Base-by-base conservation (phyloP, 1,140 invertebrate species). In the Notospermus geniculatus region DNA sequence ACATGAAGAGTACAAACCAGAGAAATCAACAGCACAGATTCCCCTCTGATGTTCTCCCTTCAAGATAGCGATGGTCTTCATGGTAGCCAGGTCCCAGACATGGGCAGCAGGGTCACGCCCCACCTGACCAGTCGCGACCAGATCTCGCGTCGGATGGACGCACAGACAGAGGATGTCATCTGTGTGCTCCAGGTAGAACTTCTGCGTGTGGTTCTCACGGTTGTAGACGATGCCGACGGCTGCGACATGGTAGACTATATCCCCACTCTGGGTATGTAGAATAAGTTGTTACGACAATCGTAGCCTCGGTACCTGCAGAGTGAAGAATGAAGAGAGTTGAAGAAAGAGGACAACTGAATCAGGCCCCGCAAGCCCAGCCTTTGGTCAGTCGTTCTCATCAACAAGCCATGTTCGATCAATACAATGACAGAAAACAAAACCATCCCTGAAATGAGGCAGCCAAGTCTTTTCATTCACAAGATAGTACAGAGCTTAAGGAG, bases 11-110 rank as follows among this genome's bases (percentile, higher is more conserved):
- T 36, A 59, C 39, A 39, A 63, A 81, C 80, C 69, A 64, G 80
- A 80, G 66, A 82, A 82, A 59, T 80, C 79, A 25, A 80, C 66
- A 54, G 79, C 76, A 77, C 78, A 80, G n/a, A 82, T 69, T n/a
- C 80, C 80, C 59, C 80, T 70, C 58, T 80, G 71, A 62, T 82
- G 80, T 22, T 78, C 69, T 15, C 79, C 79, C 65, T 82, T 82
- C n/a, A 82, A 64, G 25, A 82, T 72, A 25, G 79, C 72, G 2
- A 80, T 61, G n/a, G 77, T 77, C 57, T 81, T 79, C 60, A 81
- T 57, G n/a, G 72, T 78, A 32, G 77, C 71, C 28, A 68, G 66
- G 64, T 82, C 80, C 80, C 80, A 82, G 17, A 82, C 64, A 66
- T 82, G 79, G 39, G 81, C 73, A 5, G 71, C 63, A n/a, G 80